These are phyloP conservation scores for Drosophila pullipes DNA, from an alignment of 2,888 invertebrate genomes.

Conservation along the genomic window DNA sequence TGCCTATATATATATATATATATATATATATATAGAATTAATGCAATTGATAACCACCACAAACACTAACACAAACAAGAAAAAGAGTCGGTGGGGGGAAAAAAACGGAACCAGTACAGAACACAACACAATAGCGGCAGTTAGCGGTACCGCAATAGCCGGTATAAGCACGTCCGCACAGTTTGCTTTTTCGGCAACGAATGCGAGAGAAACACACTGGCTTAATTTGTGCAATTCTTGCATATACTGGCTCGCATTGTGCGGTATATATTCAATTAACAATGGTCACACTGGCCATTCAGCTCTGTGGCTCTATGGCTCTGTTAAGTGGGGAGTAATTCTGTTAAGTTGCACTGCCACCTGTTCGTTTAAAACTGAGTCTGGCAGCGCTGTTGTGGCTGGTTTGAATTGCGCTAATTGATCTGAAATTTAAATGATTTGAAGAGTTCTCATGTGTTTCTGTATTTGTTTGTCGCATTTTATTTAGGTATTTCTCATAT, in stretches of 20 bases:
- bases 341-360: constrained; percentile 29
- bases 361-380: neutral
- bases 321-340: constrained; percentile 25
- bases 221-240: neutral
- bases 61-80: constrained; percentile 13
- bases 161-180: constrained; percentile 29
- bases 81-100: constrained; percentile 10
- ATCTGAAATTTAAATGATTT: constrained; percentile 34
- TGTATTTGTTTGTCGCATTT: constrained; percentile 33
- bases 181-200: constrained; percentile 11
- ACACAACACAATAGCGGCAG: constrained; percentile 16
- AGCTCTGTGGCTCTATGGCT: neutral
- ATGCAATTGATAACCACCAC: constrained; percentile 27
- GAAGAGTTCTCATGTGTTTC: neutral
- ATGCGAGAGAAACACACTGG: constrained; percentile 11
- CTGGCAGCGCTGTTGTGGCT: constrained; percentile 40
- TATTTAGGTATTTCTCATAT: constrained; percentile 54
- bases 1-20: constrained; percentile 49
- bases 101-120: constrained; percentile 12
- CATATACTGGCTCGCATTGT: constrained; percentile 21
- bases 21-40: constrained; percentile 33
- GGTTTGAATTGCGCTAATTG: neutral
- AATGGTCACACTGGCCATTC: constrained; percentile 25
- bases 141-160: constrained; percentile 8
- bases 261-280: neutral